Base-by-base conservation (phyloP, 2,113 vertebrate species). In the Trochalopteron elliotii region DNA sequence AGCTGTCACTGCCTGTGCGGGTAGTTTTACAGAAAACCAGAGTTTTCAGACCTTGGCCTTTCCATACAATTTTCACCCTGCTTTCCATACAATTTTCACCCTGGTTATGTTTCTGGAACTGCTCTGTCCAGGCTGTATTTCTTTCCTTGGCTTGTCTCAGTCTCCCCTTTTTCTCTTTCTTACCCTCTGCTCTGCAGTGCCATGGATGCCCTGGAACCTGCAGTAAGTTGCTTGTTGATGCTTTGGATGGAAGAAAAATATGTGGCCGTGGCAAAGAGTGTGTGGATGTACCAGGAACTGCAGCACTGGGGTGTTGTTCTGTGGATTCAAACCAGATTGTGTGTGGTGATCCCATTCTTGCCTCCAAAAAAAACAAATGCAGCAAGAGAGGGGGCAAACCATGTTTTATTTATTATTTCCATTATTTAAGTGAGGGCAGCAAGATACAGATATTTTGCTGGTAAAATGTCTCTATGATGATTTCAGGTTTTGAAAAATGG, bases 31-130 rank as follows among this genome's bases (percentile, higher is more conserved):
- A 0, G 69, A 57, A 86, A 74, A 87, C 53, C 67, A 45, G 52
- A n/a, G 31, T 76, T 89, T 85, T 79, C 90, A 92, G 85, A 57
- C 80, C 56, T 90, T 87, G 70, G 49, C 79, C 61, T 92, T 93
- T 55, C 39, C 53, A 5, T 55, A 40, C 7, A 33, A 14, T 72
- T 65, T 90, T 61, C 50, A 83, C 28, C 21, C 60, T 72, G 45
- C 61, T 92, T 93, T 55, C 39, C 53, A 5, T 55, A 40, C 7
- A 33, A 14, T 72, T 65, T 90, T 61, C 50, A 83, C 28, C 21
- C 60, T 72, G 45, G 77, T 53, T 65, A 3, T 74, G 15, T 35
- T 76, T 55, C 75, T 44, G 67, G 24, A 47, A n/a, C 21, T 7
- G 18, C 44, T 69, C 52, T 55, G 44, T 28, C 1, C 1, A 9